phyloP scores from a whole-genome alignment of 2,113 vertebrate species.

The Bagarius yarrelli region DNA sequence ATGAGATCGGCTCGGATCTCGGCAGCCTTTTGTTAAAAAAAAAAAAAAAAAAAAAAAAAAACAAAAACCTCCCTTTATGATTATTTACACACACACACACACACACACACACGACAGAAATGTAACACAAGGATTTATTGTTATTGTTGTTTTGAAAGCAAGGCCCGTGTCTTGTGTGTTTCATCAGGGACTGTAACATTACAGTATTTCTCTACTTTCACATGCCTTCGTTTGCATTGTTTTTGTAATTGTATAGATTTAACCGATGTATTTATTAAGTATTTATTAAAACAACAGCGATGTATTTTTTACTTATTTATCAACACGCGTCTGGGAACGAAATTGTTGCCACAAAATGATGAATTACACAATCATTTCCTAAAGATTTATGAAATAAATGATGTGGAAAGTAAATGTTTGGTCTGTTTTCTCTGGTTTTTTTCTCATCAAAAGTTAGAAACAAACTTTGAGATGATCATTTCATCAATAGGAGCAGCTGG shows the following conservation, averaged over 20 bases:
- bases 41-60: slow-evolving; percentile 9
- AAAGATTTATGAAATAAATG: slow-evolving; percentile 57
- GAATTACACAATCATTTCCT: slow-evolving; percentile 70
- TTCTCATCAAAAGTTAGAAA: no score
- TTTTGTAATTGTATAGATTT: slow-evolving; percentile 66
- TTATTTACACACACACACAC: slow-evolving; percentile 35
- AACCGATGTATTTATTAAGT: slow-evolving; percentile 78
- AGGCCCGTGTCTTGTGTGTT: slow-evolving; percentile 44
- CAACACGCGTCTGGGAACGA: slow-evolving; percentile 62
- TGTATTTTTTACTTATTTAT: slow-evolving; percentile 82
- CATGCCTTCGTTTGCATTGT: slow-evolving; percentile 64
- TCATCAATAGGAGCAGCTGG: no score
- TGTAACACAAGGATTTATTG: slow-evolving; percentile 28
- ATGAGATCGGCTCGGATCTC: slow-evolving; percentile 18
- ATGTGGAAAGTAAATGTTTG: slow-evolving; percentile 23
- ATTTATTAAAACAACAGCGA: slow-evolving; percentile 73
- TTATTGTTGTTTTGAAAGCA: slow-evolving; percentile 5
- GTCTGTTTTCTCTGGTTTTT: not conserved
- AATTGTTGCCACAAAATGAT: slow-evolving; percentile 57
- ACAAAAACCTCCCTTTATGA: slow-evolving; percentile 19
- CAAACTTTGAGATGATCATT: no score
- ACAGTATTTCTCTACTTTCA: slow-evolving; percentile 73
- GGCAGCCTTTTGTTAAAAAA: slow-evolving; percentile 29
- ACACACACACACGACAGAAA: not conserved
- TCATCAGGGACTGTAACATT: slow-evolving; percentile 71